Percentiles rank a stretch among this genome's conserved stretches.
Evolutionary conservation across 2,113 vertebrate species (phyloP).

Genomic region (Cariama cristata): DNA sequence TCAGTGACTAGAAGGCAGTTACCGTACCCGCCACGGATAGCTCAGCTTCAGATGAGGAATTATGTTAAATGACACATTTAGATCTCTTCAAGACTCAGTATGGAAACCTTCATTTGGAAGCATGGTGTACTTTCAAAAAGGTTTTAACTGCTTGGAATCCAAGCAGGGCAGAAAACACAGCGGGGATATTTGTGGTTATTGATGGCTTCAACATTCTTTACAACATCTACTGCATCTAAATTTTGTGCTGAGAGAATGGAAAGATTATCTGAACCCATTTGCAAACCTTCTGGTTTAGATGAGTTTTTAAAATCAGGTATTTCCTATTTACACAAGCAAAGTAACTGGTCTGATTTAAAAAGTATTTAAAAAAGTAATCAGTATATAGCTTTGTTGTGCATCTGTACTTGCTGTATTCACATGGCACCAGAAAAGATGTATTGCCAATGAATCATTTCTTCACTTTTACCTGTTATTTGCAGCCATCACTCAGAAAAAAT

Average conservation of each 20-base stretch:
- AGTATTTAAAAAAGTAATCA: not conserved
- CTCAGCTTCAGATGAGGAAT: not conserved
- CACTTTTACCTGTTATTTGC: not conserved
- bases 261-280: not conserved
- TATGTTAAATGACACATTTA: not conserved
- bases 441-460: not conserved
- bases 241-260: not conserved
- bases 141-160: not conserved
- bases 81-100: not conserved
- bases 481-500: not conserved
- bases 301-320: not conserved
- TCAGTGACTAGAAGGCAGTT: not conserved
- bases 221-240: not conserved
- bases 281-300: not conserved
- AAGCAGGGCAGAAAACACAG: not conserved
- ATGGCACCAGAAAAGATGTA: not conserved
- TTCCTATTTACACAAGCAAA: not conserved
- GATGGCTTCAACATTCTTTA: not conserved
- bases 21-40: rapidly evolving
- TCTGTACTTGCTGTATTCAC: not conserved
- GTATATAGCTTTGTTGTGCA: not conserved
- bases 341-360: not conserved
- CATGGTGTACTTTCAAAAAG: not conserved
- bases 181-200: not conserved
- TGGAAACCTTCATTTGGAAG: not conserved